These are phyloP conservation scores for Barnardius zonarius DNA, from an alignment of 2,113 vertebrate species.

Conservation along the genomic window DNA sequence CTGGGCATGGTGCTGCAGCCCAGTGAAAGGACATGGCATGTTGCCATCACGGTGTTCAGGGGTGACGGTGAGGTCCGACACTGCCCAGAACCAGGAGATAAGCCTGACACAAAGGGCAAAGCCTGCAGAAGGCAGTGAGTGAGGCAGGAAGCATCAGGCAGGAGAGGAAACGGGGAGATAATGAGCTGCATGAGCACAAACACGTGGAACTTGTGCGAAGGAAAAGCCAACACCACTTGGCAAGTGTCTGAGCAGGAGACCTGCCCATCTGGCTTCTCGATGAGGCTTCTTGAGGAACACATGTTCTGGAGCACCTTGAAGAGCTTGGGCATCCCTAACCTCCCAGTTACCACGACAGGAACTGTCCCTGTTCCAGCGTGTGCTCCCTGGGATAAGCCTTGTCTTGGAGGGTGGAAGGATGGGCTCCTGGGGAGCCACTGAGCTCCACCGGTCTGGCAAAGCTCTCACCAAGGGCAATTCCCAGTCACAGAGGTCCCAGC, in stretches of 20 bases:
- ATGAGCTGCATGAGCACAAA: constrained; percentile 14
- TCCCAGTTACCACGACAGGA: background rate
- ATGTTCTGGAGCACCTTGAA: background rate
- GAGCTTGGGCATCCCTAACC: background rate
- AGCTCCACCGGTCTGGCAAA: background rate
- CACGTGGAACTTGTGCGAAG: background rate
- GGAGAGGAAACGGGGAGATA: constrained; percentile 18
- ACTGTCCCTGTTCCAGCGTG: background rate
- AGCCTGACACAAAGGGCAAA: constrained; percentile 12
- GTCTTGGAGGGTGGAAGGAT: background rate
- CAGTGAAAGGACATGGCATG: background rate
- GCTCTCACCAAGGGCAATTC: background rate
- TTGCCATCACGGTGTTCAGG: background rate
- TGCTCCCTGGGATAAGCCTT: background rate
- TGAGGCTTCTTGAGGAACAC: background rate
- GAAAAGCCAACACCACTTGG: background rate
- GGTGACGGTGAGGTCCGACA: background rate
- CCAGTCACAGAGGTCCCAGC: background rate
- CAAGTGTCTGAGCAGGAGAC: background rate
- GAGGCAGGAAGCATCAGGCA: constrained; percentile 44
- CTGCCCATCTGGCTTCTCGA: background rate
- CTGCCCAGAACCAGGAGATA: background rate
- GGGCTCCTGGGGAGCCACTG: background rate
- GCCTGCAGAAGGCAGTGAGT: background rate
- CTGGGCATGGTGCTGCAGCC: background rate